Evolutionary conservation across 2,797 vertebrate species (phyloP), one percentile per base, ranked within the genome.

Genomic region (Peromyscus nudipes): DNA sequence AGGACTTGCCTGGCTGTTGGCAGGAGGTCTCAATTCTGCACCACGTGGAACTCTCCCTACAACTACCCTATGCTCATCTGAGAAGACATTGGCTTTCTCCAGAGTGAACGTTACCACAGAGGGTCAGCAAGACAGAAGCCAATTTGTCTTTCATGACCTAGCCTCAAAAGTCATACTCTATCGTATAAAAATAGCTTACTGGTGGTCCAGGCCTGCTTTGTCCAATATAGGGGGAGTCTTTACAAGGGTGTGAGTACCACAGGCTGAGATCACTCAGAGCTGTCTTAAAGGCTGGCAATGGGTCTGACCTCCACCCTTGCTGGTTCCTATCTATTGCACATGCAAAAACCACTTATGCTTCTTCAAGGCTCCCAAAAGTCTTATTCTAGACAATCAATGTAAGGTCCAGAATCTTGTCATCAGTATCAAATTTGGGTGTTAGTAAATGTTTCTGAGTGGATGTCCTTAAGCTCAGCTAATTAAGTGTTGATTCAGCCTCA

Each of bases 161-260:
- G 21, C 31, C 31, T 95, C 65, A 85, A 64, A 94, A 91, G 25
- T 34, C 34, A 90, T 1, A 83, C 6, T 79, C 14, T 7, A 46
- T 88, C 76, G 60, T 92, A 92, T 95, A 67, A 40, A 96, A 96
- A 55, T 88, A 87, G 21, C 6, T 76, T 65, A 10, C 57, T 89
- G 21, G 17, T 49, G 7, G 67, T 31, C 2, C 43, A 94, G 11
- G 12, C 25, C 73, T 94, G 65, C 19, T 55, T 21, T 64, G 27
- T 60, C 31, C 37, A 82, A 5, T 75, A 29, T 7, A 40, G 46
- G 19, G 57, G 46, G 31, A 64, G 40, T 34, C n/a, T 85, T 4
- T 52, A 37, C 29, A 73, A 79, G 19, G 17, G 40, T 55, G 17
- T 46, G 37, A 85, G 49, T 52, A 27, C 7, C 65, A 29, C 11